Evolutionary conservation across 2,888 invertebrate species (phyloP).

Genomic region (Cosmopolites sordidus): DNA sequence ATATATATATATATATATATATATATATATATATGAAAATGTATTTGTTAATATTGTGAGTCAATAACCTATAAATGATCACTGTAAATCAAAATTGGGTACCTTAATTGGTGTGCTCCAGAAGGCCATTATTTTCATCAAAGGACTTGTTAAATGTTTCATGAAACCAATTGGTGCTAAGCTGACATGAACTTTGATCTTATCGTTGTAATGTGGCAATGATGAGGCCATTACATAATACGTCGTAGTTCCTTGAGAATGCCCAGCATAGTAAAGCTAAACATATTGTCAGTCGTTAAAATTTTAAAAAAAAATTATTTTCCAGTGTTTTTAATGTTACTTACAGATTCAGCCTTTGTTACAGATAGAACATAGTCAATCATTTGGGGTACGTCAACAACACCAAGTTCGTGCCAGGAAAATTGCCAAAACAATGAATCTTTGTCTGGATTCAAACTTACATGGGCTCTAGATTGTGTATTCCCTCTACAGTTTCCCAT

Average conservation of each 20-base stretch:
- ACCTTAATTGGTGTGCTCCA: constrained; percentile 26
- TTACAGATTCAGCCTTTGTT: constrained; percentile 49
- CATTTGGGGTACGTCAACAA: constrained; percentile 73
- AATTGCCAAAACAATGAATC: constrained; percentile 46
- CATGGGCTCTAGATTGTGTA: constrained; percentile 30
- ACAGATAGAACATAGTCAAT: constrained; percentile 63
- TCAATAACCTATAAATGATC: no score
- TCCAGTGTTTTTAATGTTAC: no score
- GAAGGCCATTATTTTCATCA: constrained; percentile 34
- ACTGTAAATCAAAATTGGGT: no score
- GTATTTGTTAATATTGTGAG: no score
- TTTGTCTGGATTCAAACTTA: constrained; percentile 18
- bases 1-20: no score
- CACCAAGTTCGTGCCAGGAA: constrained; percentile 81
- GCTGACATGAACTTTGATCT: no score
- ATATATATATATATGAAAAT: no score
- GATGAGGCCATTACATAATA: constrained; percentile 60
- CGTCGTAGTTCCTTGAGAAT: constrained; percentile 2
- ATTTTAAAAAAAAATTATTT: no score
- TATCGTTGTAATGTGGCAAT: constrained; percentile 61
- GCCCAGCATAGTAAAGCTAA: no score
- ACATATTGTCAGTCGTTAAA: no score
- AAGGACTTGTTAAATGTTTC: constrained; percentile 53
- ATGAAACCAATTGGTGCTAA: no score
- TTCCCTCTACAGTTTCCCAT: constrained; percentile 36